Percentiles rank a stretch among this genome's conserved stretches.
phyloP scores from a whole-genome alignment of 2,797 vertebrate genomes.

The Tokudaia muenninki region DNA sequence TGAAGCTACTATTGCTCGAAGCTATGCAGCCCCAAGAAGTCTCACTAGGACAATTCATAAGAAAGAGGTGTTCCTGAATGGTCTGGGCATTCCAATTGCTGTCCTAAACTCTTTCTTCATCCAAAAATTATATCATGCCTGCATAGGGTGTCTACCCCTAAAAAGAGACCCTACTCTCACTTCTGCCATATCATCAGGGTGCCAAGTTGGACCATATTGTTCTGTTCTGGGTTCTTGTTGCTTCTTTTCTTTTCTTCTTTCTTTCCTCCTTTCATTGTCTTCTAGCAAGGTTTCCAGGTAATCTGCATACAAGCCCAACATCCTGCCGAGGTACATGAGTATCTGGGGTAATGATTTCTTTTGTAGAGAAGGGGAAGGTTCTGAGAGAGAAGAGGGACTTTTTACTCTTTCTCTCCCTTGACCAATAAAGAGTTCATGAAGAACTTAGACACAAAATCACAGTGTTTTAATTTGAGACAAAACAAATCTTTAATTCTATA shows the following conservation, averaged over 20 bases:
- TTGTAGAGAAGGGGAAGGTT: background rate
- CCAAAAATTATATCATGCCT: background rate
- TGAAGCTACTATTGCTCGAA: slow-evolving; percentile 34
- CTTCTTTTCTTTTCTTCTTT: background rate
- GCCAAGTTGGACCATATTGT: background rate
- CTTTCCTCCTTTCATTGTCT: background rate
- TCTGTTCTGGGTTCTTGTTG: background rate
- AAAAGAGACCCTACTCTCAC: background rate
- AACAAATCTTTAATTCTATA: slow-evolving; percentile 42
- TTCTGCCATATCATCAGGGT: background rate
- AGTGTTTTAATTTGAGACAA: background rate
- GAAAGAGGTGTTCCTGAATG: slow-evolving; percentile 74
- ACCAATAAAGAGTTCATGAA: slow-evolving; percentile 17
- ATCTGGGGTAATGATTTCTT: background rate
- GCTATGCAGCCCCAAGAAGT: slow-evolving; percentile 23
- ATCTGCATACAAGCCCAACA: background rate
- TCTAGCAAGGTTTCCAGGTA: slow-evolving; percentile 22
- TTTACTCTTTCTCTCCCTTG: background rate
- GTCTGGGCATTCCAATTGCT: slow-evolving; percentile 85
- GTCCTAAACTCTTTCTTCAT: background rate
- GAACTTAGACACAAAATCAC: slow-evolving; percentile 20
- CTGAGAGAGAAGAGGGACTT: background rate
- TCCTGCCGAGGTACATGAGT: background rate
- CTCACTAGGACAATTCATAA: slow-evolving; percentile 63
- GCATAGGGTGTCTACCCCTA: background rate